A percentile compares a stretch with the other conserved stretches of the same genome.
Conservation (phyloP, 2,888 invertebrate genomes). For the Acronicta aceris region DNA sequence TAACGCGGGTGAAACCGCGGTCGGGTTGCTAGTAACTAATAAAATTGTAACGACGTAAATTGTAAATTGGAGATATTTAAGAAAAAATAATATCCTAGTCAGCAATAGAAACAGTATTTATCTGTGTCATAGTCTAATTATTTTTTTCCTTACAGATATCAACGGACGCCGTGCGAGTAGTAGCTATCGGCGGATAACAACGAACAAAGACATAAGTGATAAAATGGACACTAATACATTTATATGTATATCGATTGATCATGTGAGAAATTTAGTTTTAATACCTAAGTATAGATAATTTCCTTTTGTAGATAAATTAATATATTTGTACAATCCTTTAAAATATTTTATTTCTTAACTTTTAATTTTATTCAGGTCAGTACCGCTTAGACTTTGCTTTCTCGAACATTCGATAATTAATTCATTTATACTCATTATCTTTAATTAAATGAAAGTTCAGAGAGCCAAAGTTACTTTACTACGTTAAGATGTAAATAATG, state of each 20-base stretch:
- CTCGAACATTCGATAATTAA: conserved; percentile 58
- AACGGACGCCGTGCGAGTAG: conserved; percentile 84
- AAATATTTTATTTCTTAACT: conserved; percentile 44
- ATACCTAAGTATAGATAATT: conserved; percentile 63
- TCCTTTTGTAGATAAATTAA: conserved; percentile 77
- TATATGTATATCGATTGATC: conserved; percentile 54
- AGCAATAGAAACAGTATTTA: too few relatives aligned
- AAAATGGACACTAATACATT: conserved; percentile 72
- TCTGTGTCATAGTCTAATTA: not conserved
- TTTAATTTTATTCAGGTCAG: conserved; percentile 71
- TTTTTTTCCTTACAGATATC: conserved; percentile 78
- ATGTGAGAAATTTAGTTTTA: conserved; percentile 77
- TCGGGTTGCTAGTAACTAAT: too few relatives aligned
- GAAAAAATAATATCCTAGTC: too few relatives aligned
- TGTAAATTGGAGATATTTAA: too few relatives aligned
- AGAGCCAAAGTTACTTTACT: conserved; percentile 83
- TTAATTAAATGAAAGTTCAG: conserved; percentile 74
- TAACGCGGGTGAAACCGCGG: too few relatives aligned
- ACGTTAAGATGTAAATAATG: conserved; percentile 81
- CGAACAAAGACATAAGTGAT: conserved; percentile 83
- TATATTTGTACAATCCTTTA: conserved; percentile 75
- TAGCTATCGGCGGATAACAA: conserved; percentile 82
- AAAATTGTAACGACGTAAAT: too few relatives aligned
- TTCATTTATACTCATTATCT: conserved; percentile 82
- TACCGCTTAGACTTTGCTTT: conserved; percentile 69